Evolutionary conservation across 2,888 invertebrate genomes (phyloP).

Genomic region (Synergus japonicus): DNA sequence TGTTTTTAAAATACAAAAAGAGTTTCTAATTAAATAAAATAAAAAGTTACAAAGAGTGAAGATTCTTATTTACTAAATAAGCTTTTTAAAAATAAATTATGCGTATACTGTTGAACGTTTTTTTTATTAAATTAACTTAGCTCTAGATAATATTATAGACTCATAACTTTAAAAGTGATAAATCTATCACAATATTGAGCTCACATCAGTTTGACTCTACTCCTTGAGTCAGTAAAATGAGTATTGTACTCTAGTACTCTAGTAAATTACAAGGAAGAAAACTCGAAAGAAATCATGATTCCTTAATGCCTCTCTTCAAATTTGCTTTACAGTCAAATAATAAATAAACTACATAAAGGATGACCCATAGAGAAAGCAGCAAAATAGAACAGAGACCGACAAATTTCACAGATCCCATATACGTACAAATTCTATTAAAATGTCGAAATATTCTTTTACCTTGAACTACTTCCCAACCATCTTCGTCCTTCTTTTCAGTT

Average conservation of each 20-base stretch:
- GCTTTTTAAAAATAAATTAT: background rate
- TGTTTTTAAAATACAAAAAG: background rate
- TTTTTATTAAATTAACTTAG: background rate
- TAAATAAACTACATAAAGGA: background rate
- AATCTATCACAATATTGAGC: background rate
- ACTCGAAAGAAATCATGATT: background rate
- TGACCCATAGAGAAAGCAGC: background rate
- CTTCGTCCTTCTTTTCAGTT: constrained; percentile 53
- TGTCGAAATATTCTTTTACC: constrained; percentile 59
- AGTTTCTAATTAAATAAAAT: background rate
- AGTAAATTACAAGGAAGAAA: background rate
- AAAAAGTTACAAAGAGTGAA: background rate
- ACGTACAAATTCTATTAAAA: constrained; percentile 27
- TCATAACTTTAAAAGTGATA: background rate
- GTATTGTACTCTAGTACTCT: background rate
- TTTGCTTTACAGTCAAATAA: background rate
- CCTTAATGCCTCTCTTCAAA: background rate
- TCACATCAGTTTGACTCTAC: background rate
- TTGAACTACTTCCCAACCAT: constrained; percentile 69
- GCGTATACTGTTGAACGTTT: background rate
- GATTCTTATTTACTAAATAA: background rate
- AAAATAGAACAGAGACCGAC: background rate
- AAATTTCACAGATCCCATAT: background rate
- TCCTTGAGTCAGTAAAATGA: background rate
- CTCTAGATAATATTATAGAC: background rate